Evolutionary conservation across 2,888 invertebrate genomes (phyloP).

Genomic region (Lochmaea crataegi): DNA sequence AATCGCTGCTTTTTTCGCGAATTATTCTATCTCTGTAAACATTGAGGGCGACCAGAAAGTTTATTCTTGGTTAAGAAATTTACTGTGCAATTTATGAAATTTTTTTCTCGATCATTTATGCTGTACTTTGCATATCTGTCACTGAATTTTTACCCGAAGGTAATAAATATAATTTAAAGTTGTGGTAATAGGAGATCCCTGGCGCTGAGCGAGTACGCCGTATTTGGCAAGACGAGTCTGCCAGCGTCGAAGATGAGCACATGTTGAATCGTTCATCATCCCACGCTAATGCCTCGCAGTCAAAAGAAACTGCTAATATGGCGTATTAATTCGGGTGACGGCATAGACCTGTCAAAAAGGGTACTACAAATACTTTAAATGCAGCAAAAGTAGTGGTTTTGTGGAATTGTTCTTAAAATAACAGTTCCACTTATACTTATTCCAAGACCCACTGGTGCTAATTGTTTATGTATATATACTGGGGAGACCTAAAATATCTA

Average conservation of each 20-base stretch:
- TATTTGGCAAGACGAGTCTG: slow-evolving; percentile 59
- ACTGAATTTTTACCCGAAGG: slow-evolving; percentile 57
- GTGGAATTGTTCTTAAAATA: too few relatives aligned
- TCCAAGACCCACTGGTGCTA: too few relatives aligned
- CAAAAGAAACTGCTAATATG: slow-evolving; percentile 38
- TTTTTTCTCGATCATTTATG: slow-evolving; percentile 27
- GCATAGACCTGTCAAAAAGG: slow-evolving; percentile 9
- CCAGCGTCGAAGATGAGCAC: slow-evolving; percentile 39
- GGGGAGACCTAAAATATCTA: too few relatives aligned
- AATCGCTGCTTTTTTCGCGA: too few relatives aligned
- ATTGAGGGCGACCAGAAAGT: not conserved
- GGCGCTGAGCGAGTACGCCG: slow-evolving; percentile 56
- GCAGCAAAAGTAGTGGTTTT: not conserved
- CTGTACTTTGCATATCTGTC: slow-evolving; percentile 50
- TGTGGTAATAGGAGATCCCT: slow-evolving; percentile 59
- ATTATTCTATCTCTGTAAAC: not conserved
- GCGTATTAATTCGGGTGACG: slow-evolving; percentile 32
- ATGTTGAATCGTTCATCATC: slow-evolving; percentile 40
- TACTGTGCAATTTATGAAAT: slow-evolving; percentile 27
- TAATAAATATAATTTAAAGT: slow-evolving; percentile 62
- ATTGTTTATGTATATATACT: too few relatives aligned
- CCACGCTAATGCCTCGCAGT: slow-evolving; percentile 41
- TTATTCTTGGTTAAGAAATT: slow-evolving; percentile 11
- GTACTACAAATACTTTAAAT: not conserved
- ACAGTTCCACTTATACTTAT: too few relatives aligned